A percentile compares a stretch with the other conserved stretches of the same genome.
Conservation (phyloP, 2,797 vertebrate species). For the Crypturellus tataupa region DNA sequence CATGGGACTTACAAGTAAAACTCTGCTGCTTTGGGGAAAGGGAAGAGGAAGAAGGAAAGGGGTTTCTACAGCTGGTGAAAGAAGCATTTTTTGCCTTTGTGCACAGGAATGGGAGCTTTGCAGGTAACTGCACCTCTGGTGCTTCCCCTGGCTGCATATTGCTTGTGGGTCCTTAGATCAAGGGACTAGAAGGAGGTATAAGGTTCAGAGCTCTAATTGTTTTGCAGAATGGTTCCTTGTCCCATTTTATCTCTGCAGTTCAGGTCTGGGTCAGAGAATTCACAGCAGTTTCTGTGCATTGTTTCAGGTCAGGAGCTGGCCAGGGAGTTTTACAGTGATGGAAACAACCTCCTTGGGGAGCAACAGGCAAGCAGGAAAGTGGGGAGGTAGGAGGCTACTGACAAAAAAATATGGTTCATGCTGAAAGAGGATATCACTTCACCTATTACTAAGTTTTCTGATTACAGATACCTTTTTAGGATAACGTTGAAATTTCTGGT, state of each 20-base stretch:
- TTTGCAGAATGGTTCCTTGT: not conserved
- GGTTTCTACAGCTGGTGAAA: not conserved
- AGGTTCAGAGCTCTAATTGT: not conserved
- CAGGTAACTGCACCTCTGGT: not conserved
- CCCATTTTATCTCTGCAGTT: not conserved
- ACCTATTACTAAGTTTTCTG: constrained; percentile 14
- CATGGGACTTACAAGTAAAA: not conserved
- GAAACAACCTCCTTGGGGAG: not conserved
- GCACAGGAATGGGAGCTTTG: not conserved
- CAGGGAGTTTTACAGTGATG: fast-evolving
- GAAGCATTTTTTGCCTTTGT: not conserved
- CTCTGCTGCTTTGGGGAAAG: not conserved
- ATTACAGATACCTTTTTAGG: constrained; percentile 27
- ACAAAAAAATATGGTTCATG: not conserved
- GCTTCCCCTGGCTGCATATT: not conserved
- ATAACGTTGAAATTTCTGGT: not conserved
- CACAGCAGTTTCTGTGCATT: fast-evolving
- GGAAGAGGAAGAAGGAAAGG: not conserved
- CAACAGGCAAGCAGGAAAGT: not conserved
- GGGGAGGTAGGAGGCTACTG: not conserved
- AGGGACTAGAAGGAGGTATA: not conserved
- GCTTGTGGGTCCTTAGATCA: not conserved
- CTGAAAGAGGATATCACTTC: not conserved
- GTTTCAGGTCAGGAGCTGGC: not conserved
- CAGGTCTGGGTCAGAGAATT: not conserved